phyloP scores from a whole-genome alignment of 2,113 vertebrate species.

The Engystomops pustulosus region DNA sequence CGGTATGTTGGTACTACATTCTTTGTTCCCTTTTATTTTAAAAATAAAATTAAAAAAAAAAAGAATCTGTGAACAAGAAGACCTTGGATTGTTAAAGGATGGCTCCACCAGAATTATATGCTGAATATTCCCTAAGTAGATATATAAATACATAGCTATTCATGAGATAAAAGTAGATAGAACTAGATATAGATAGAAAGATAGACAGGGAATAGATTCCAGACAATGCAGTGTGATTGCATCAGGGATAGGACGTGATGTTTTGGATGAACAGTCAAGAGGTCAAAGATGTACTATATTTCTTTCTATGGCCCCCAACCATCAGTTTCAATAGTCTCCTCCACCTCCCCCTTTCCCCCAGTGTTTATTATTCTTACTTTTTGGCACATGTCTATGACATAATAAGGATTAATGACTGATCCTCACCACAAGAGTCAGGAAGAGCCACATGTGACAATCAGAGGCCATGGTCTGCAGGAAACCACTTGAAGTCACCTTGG shows the following conservation, averaged over 20 bases:
- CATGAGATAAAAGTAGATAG: too few relatives aligned
- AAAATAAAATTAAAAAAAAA: too few relatives aligned
- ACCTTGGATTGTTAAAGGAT: too few relatives aligned
- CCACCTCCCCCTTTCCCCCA: too few relatives aligned
- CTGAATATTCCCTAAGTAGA: too few relatives aligned
- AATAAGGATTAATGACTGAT: slow-evolving; percentile 46
- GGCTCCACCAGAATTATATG: too few relatives aligned
- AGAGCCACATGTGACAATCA: neutral
- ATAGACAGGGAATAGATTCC: neutral
- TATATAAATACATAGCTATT: too few relatives aligned
- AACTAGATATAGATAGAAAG: neutral
- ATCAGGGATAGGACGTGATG: slow-evolving; percentile 52
- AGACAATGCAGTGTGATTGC: too few relatives aligned
- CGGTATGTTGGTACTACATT: too few relatives aligned
- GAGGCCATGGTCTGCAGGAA: neutral
- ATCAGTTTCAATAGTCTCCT: slow-evolving; percentile 40
- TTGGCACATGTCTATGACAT: slow-evolving; percentile 54
- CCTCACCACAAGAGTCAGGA: neutral
- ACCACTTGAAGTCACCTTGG: neutral
- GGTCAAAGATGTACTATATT: slow-evolving; percentile 22
- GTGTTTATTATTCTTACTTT: too few relatives aligned
- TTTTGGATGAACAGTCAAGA: slow-evolving; percentile 41
- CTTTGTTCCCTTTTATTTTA: too few relatives aligned
- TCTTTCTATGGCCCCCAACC: neutral
- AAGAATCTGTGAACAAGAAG: too few relatives aligned